Evolutionary conservation across 2,113 vertebrate genomes (phyloP), one percentile per base, ranked within the genome.

Genomic region (Carlito syrichta): DNA sequence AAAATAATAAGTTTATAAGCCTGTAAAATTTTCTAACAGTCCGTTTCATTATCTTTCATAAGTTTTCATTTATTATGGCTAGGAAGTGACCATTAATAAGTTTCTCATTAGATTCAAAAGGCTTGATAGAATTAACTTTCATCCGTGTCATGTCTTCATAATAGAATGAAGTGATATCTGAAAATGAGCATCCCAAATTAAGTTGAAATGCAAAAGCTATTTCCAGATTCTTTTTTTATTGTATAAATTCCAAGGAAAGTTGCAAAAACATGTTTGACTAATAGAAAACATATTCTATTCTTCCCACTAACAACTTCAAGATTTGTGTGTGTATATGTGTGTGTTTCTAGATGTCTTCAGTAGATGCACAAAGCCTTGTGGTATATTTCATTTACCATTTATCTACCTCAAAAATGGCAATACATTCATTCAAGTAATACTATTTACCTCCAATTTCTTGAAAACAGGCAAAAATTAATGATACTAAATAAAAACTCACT

Each of bases 1-100:
- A 97, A 98, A 97, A 96, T 94, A 96, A 92, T 83, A 95, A 83
- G 83, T 78, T 97, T 95, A 96, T 88, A 95, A 95, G 38, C 50
- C 40, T 95, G 35, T 89, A 87, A 83, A 95, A 56, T 79, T 81
- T 91, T 86, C 16, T 25, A 93, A 50, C 77, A 91, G 30, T 66
- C 35, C 60, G 54, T 84, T 93, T 48, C 43, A 95, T 91, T 92
- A 95, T 94, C 60, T 91, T 95, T 92, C 60, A 90, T 74, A 89
- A 94, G 43, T 91, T 94, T 97, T 91, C 54, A 73, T 68, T 94
- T 96, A 91, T 86, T 74, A 89, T 35, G 45, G 3, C n/a, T 87
- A 3, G 0, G 0, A 6, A 95, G 4, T 73, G 48, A 71, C 58
- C 48, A 84, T 73, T 86, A 85, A 93, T 69, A 93, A 89, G 5